A percentile compares a stretch with the other conserved stretches of the same genome.
Conservation (phyloP, 2,113 vertebrate species). For the Microcebus griseorufus region DNA sequence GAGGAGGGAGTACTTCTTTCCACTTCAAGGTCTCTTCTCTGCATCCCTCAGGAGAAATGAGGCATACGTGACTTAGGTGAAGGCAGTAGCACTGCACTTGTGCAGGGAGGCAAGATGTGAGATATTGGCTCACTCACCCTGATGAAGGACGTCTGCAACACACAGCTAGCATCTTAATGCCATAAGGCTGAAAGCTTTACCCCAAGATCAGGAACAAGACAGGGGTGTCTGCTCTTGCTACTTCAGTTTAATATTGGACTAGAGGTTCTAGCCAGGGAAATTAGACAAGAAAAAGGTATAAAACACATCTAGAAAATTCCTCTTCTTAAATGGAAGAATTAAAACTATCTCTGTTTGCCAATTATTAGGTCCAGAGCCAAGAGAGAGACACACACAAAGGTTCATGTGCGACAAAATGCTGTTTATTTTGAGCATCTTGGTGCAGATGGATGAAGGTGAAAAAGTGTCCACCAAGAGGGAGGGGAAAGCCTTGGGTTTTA, state of each 20-base stretch:
- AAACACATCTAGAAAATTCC: background rate
- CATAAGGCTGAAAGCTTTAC: background rate
- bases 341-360: background rate
- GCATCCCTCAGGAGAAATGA: background rate
- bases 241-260: background rate
- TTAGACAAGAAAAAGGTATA: background rate
- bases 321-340: background rate
- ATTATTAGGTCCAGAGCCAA: too few relatives aligned
- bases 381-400: too few relatives aligned
- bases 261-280: background rate
- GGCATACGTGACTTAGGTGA: background rate
- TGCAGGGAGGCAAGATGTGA: background rate
- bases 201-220: background rate
- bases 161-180: background rate
- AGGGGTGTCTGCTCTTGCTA: background rate
- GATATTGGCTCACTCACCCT: background rate
- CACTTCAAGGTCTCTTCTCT: background rate
- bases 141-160: background rate
- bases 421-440: too few relatives aligned
- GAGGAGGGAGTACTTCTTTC: background rate
- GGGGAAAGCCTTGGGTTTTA: too few relatives aligned
- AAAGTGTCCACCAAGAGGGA: too few relatives aligned
- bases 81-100: background rate
- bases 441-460: too few relatives aligned
- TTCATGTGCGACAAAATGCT: too few relatives aligned